Percentiles rank a stretch among this genome's conserved stretches.
phyloP scores from a whole-genome alignment of 2,113 vertebrate genomes.

The Leucosticte australis region DNA sequence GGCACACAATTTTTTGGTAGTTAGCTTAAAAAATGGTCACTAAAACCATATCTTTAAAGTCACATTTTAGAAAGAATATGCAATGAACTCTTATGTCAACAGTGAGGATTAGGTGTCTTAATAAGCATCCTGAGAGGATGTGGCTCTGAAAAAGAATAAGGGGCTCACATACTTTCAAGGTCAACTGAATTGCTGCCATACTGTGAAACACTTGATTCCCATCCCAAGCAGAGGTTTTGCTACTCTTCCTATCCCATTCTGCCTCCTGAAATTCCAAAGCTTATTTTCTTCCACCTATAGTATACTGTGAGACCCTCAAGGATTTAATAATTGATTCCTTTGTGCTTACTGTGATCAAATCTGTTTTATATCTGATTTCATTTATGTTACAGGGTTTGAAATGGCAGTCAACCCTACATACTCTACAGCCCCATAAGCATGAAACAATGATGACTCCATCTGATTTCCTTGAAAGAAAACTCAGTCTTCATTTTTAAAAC shows the following conservation, averaged over 20 bases:
- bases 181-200: background rate
- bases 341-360: background rate
- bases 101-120: background rate
- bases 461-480: slow-evolving; percentile 42
- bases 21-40: background rate
- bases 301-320: background rate
- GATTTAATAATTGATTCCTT: background rate
- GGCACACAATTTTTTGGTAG: background rate
- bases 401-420: background rate
- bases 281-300: background rate
- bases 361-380: background rate
- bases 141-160: background rate
- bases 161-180: background rate
- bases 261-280: background rate
- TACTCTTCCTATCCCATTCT: background rate
- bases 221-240: background rate
- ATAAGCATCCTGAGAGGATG: background rate
- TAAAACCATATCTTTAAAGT: background rate
- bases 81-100: background rate
- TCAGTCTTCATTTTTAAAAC: slow-evolving; percentile 12
- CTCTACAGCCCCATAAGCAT: background rate
- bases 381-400: background rate
- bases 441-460: background rate
- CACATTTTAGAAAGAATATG: background rate
- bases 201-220: background rate